Evolutionary conservation across 92 coral and sea anemone genomes (phyloP).

Genomic region (Phenganax marumi): DNA sequence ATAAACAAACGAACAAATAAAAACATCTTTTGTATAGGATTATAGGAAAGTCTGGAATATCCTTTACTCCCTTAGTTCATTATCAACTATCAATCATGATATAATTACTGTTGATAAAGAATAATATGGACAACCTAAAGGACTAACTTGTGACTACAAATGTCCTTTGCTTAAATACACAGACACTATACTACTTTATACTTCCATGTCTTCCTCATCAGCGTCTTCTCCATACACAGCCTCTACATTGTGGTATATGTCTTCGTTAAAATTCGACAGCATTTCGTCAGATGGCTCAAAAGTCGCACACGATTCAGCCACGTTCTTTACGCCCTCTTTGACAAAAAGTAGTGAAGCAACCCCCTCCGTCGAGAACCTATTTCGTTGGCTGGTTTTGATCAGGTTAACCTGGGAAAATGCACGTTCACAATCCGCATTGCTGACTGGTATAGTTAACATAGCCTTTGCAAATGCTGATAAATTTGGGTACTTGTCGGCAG

Average conservation of each 20-base stretch:
- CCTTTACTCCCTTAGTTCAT: slow-evolving; percentile 1
- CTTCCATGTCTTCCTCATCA: not conserved
- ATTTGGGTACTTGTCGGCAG: slow-evolving; percentile 22
- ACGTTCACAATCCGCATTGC: slow-evolving; percentile 32
- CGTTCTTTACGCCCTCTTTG: slow-evolving; percentile 10
- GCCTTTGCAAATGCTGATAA: slow-evolving; percentile 24
- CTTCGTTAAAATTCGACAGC: not conserved
- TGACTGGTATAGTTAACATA: slow-evolving; percentile 28
- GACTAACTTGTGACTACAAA: not conserved
- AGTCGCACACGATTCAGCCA: slow-evolving; percentile 6
- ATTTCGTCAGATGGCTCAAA: slow-evolving; percentile 12
- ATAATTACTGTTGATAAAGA: not conserved
- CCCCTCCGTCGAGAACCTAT: slow-evolving; percentile 21
- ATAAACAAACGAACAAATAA: not conserved
- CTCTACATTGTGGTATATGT: slow-evolving; percentile 3
- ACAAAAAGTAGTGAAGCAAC: no score
- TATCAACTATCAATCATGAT: not conserved
- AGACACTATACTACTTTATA: not conserved
- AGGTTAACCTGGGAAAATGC: slow-evolving; percentile 31
- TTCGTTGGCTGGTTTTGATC: slow-evolving; percentile 28
- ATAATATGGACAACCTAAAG: not conserved
- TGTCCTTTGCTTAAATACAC: not conserved
- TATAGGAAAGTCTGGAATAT: not conserved
- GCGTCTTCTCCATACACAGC: not conserved
- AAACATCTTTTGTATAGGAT: not conserved